phyloP scores from a whole-genome alignment of 2,113 vertebrate species.

The Hippolais icterina region DNA sequence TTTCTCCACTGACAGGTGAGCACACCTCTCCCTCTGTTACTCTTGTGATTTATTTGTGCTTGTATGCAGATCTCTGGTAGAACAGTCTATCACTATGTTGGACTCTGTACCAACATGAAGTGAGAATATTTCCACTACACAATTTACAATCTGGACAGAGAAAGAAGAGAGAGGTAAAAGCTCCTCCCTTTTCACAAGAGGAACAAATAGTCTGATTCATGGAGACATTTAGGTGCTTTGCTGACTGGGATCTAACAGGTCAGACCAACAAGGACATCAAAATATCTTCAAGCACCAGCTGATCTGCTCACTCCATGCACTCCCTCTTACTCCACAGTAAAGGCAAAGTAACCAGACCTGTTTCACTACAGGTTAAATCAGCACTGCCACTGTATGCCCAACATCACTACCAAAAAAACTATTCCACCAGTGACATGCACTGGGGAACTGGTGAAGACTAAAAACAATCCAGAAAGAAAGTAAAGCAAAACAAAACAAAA shows the following conservation, averaged over 20 bases:
- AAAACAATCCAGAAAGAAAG: neutral
- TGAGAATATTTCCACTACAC: neutral
- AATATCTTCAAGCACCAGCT: neutral
- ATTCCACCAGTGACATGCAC: neutral
- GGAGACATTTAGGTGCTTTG: neutral
- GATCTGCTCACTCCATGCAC: neutral
- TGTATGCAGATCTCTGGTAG: neutral
- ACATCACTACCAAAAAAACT: neutral
- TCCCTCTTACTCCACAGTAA: neutral
- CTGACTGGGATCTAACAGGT: neutral
- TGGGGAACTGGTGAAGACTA: neutral
- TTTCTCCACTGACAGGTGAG: neutral
- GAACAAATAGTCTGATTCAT: neutral
- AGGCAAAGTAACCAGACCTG: neutral
- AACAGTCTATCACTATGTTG: neutral
- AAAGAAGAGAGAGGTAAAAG: neutral
- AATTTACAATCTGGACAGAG: neutral
- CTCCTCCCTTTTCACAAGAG: neutral
- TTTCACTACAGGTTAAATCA: neutral
- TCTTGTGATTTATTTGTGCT: neutral
- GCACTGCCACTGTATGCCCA: neutral
- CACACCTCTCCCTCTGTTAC: neutral
- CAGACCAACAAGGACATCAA: neutral
- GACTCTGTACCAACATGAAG: neutral
- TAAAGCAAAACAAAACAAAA: neutral